phyloP scores from a whole-genome alignment of 1,140 invertebrate species.

The Eumaeus atala region DNA sequence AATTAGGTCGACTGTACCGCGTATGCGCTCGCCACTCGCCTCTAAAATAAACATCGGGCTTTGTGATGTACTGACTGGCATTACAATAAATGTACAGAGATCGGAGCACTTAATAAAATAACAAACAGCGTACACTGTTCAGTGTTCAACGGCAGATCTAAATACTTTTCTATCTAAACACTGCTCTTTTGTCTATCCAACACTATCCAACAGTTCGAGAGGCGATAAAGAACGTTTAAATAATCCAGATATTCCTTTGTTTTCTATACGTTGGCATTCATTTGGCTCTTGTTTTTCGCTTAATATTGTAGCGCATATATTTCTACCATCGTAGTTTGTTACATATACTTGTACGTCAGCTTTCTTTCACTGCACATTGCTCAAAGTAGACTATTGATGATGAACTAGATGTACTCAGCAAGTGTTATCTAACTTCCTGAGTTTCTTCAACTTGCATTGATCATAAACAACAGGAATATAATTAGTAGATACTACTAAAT shows the following conservation, averaged over 20 bases:
- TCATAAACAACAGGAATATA: too few relatives aligned
- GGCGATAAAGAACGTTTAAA: slow-evolving; percentile 15
- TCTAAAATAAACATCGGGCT: slow-evolving; percentile 48
- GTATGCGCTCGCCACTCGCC: slow-evolving; percentile 30
- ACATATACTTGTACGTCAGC: too few relatives aligned
- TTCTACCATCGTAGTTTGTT: too few relatives aligned
- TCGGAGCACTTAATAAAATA: slow-evolving; percentile 62
- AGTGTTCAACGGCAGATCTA: slow-evolving; percentile 53
- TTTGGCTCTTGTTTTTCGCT: too few relatives aligned
- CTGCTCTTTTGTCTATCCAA: slow-evolving; percentile 56
- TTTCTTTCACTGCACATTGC: too few relatives aligned
- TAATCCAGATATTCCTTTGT: slow-evolving; percentile 12
- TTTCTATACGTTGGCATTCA: slow-evolving; percentile 7
- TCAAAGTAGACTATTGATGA: too few relatives aligned
- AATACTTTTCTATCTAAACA: slow-evolving; percentile 59
- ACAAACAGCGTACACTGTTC: slow-evolving; percentile 58
- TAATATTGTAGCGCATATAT: too few relatives aligned
- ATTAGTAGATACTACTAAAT: too few relatives aligned
- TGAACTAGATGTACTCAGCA: too few relatives aligned
- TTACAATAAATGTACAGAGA: slow-evolving; percentile 64
- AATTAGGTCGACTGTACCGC: slow-evolving; percentile 26
- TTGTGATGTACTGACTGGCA: slow-evolving; percentile 54
- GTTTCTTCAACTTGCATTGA: too few relatives aligned
- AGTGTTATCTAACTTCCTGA: too few relatives aligned
- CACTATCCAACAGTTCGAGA: slow-evolving; percentile 44